A percentile compares a stretch with the other conserved stretches of the same genome.
These are phyloP conservation scores for Drosophila anceps DNA, from an alignment of 2,888 invertebrate genomes.

Conservation along the genomic window DNA sequence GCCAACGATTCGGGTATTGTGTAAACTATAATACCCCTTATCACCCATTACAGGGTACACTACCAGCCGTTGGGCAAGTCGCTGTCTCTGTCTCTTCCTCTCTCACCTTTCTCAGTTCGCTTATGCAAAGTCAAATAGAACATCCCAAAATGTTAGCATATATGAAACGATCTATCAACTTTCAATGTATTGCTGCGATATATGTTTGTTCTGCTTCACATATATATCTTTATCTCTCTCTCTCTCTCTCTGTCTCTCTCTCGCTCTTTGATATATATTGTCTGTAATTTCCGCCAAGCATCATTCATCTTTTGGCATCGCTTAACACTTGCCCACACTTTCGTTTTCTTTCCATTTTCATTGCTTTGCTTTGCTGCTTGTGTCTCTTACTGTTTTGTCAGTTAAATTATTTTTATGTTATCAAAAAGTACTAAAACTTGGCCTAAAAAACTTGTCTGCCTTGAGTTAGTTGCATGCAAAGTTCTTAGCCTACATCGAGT, in stretches of 20 bases:
- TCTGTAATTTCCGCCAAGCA: constrained; percentile 5
- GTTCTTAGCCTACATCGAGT: constrained; percentile 64
- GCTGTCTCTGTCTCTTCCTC: neutral
- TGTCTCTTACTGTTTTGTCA: constrained; percentile 16
- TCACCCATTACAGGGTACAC: neutral
- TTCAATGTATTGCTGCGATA: neutral
- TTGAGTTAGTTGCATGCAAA: constrained; percentile 53
- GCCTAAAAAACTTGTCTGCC: constrained; percentile 35
- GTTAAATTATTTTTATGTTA: constrained; percentile 40
- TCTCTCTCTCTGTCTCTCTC: no score
- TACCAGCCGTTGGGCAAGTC: no score
- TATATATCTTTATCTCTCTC: no score
- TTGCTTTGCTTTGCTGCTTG: neutral
- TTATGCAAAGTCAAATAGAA: neutral
- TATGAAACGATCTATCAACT: constrained; percentile 25
- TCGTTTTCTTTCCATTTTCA: constrained; percentile 19
- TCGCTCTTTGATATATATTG: neutral
- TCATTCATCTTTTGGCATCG: constrained; percentile 34
- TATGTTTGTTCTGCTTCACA: neutral
- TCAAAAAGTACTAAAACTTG: constrained; percentile 11
- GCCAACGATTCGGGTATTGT: no score
- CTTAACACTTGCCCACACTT: constrained; percentile 23
- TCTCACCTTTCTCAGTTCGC: neutral
- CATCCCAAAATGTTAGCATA: constrained; percentile 6
- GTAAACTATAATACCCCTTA: neutral